Evolutionary conservation across 2,113 vertebrate species (phyloP).

Genomic region (Onychostoma macrolepis): DNA sequence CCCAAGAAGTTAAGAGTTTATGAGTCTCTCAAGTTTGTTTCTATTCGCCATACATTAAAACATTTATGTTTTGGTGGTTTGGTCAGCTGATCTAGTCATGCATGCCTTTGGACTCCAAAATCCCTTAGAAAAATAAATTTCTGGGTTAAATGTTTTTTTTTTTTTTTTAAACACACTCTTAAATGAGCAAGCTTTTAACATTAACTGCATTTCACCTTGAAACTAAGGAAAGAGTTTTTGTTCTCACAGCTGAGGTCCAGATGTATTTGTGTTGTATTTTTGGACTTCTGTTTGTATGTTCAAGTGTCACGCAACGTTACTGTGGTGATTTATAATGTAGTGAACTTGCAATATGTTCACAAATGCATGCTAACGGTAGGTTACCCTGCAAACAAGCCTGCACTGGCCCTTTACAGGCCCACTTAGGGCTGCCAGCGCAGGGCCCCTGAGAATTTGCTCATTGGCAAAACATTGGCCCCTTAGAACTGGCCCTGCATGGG

Average conservation of each 20-base stretch:
- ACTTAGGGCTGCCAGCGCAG: too few species aligned
- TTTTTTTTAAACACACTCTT: slow-evolving; percentile 21
- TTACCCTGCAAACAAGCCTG: too few species aligned
- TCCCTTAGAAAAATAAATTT: slow-evolving; percentile 15
- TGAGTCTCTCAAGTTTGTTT: background rate
- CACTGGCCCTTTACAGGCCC: too few species aligned
- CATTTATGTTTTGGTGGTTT: background rate
- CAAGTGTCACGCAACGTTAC: background rate
- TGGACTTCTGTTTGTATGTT: slow-evolving; percentile 36
- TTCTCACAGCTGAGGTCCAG: slow-evolving; percentile 27
- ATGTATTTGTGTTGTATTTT: slow-evolving; percentile 14
- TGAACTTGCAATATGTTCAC: slow-evolving; percentile 4
- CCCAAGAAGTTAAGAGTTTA: background rate
- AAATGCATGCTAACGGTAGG: background rate
- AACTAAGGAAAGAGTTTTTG: background rate
- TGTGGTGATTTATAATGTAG: background rate
- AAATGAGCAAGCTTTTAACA: background rate
- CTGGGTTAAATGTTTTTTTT: slow-evolving; percentile 12
- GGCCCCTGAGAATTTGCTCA: too few species aligned
- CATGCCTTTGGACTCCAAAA: background rate
- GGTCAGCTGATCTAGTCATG: background rate
- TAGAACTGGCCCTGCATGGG: too few species aligned
- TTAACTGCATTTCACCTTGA: background rate
- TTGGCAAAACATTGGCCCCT: too few species aligned
- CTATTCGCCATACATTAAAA: background rate